These are phyloP conservation scores for Pheosia tremula DNA, from an alignment of 2,888 invertebrate species.

Conservation along the genomic window DNA sequence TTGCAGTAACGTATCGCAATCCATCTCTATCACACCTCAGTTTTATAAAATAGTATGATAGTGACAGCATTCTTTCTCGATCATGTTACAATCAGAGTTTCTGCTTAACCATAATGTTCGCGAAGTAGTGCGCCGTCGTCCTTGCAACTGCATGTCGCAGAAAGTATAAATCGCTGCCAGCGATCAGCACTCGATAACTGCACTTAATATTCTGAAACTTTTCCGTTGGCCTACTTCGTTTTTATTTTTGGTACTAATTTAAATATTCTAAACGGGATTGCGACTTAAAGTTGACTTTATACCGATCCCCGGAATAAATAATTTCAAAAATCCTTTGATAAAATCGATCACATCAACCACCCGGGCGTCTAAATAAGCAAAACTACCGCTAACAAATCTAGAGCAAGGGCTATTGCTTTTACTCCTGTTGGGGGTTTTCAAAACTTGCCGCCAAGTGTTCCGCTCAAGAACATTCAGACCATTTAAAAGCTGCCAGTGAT, in stretches of 20 bases:
- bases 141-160: constrained; percentile 40
- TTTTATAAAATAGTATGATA: no score
- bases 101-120: no score
- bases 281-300: constrained; percentile 19
- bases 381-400: constrained; percentile 62
- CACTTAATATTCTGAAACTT: constrained; percentile 44
- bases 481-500: constrained; percentile 65
- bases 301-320: constrained; percentile 22
- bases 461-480: constrained; percentile 37
- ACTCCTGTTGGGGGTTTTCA: constrained; percentile 57
- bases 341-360: constrained; percentile 43
- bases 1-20: no score
- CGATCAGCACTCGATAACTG: constrained; percentile 36
- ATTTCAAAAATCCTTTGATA: constrained; percentile 47
- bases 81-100: no score
- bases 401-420: constrained; percentile 60
- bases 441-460: constrained; percentile 58
- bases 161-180: constrained; percentile 52
- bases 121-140: constrained; percentile 46
- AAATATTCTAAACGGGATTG: constrained; percentile 12
- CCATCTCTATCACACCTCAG: no score
- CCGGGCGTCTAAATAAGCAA: constrained; percentile 53
- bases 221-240: constrained; percentile 35
- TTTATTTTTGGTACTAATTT: constrained; percentile 21
- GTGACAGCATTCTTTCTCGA: no score